Base-by-base conservation (phyloP, 2,797 vertebrate species). In the Pseudochromis fuscus region DNA sequence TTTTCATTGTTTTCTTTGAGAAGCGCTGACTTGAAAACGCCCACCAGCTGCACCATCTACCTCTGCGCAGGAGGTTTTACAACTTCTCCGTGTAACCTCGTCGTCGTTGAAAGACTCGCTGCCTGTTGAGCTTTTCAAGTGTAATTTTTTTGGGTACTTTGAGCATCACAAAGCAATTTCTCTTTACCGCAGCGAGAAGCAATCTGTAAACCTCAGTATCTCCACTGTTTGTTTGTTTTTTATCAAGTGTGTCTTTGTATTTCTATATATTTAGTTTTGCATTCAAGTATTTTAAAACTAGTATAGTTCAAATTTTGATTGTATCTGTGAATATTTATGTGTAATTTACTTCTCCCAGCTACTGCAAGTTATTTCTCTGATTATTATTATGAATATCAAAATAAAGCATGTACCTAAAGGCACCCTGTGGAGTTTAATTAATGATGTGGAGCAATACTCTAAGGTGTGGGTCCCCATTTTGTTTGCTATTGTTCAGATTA, bases 11-110 rank as follows among this genome's bases (percentile, higher is more conserved):
- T 50, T 60, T 56, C 37, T 33, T 28, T 66, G 10, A 52, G 38
- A 40, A 24, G 7, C 21, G 3, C 46, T 67, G 24, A n/a, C 1
- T 72, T 15, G 48, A 23, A 0, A 18, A 15, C 10, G 11, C 49
- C 57, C 60, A 49, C 18, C n/a, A 55, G 31, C 31, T 30, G 18
- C 33, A 25, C 18, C 11, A 33, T 31, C 50, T 23, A n/a, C 42
- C 28, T 37, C 19, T 18, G 0, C 48, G 23, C n/a, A 27, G 35
- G 30, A 61, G 28, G 12, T 38, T 38, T 55, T 13, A 30, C 9
- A 60, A n/a, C 18, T 45, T 58, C 30, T 53, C 12, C 9, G 19
- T 28, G 27, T 48, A 28, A 74, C 30, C 28, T 59, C 45, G 18
- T 64, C 5, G 0, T 18, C 45, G 19, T 16, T 19, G 11, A 37